Base-by-base conservation (phyloP, 2,113 vertebrate species). In the Psammodynastes pulverulentus region DNA sequence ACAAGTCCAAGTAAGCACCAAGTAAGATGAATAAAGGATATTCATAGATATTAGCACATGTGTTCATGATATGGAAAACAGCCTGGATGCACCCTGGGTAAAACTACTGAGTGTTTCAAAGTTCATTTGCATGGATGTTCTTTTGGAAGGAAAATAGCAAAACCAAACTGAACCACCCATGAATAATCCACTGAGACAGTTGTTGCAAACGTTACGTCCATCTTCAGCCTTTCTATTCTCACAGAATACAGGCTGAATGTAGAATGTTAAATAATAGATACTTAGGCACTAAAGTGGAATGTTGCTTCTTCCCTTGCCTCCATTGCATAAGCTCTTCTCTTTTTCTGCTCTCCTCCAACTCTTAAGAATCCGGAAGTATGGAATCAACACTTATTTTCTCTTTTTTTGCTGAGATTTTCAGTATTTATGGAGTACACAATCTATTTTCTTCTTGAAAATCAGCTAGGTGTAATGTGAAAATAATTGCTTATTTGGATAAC, bases 241-340 rank as follows among this genome's bases (percentile, higher is more conserved):
- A 87, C 58, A 92, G 34, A 53, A 92, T 43, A 15, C 21, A 45
- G 5, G 72, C 72, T 45, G 23, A 84, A 84, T 84, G 24, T 84
- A 90, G n/a, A 23, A n/a, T 24, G 45, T 67, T 92, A 92, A 79
- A 92, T 84, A 92, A 92, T 84, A 84, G 13, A 89, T 92, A 89
- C 9, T 84, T 54, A 48, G 45, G 10, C 39, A 46, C 48, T 88
- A 49, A 67, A 54, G 15, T 48, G 17, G 39, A 72, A 54, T 84
- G 52, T n/a, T n/a, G 39, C 10, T 88, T 24, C 87, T 24, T 24
- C 51, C 21, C 9, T 10, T 88, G 19, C 24, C 46, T 9, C 39
- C 15, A n/a, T 17, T 51, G 3, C 26, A 13, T 23, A 26, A 45
- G 51, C 21, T 45, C 15, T 79, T 92, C 15, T 88, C 8, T 15